A percentile compares a stretch with the other conserved stretches of the same genome.
Evolutionary conservation across 1,140 invertebrate species (phyloP).

Genomic region (Conus ventricosus): DNA sequence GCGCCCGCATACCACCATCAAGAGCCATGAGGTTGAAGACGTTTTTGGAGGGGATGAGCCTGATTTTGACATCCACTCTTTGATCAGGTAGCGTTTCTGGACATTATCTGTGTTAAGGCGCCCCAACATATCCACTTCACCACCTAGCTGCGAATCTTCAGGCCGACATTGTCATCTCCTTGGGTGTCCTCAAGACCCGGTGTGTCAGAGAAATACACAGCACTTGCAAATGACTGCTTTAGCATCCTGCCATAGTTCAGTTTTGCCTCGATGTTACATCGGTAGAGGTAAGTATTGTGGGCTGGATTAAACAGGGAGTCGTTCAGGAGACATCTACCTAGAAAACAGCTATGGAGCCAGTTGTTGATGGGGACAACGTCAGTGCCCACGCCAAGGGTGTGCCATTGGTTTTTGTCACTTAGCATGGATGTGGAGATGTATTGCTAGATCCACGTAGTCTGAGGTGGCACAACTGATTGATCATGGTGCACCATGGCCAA

Average conservation of each 20-base stretch:
- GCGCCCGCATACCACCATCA: too few relatives aligned
- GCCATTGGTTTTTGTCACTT: too few relatives aligned
- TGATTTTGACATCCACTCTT: background rate
- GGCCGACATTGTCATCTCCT: conserved; percentile 1
- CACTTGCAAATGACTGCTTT: background rate
- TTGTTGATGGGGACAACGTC: background rate
- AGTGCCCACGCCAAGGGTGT: background rate
- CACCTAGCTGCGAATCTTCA: background rate
- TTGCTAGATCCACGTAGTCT: too few relatives aligned
- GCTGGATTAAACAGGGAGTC: conserved; percentile 5
- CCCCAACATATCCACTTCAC: conserved; percentile 7
- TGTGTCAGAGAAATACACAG: background rate
- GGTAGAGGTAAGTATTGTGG: conserved; percentile 3
- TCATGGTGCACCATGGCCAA: too few relatives aligned
- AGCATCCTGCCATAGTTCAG: background rate
- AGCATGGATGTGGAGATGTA: too few relatives aligned
- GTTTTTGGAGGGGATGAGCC: background rate
- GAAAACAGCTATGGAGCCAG: conserved; percentile 1
- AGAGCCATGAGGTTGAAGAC: conserved; percentile 3
- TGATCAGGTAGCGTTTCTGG: background rate
- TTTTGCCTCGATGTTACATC: background rate
- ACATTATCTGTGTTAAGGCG: background rate
- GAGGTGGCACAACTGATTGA: background rate
- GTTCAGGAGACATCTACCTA: conserved; percentile 10
- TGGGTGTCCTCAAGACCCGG: background rate